These are phyloP conservation scores for Vidua macroura DNA, from an alignment of 2,113 vertebrate genomes.

Conservation along the genomic window DNA sequence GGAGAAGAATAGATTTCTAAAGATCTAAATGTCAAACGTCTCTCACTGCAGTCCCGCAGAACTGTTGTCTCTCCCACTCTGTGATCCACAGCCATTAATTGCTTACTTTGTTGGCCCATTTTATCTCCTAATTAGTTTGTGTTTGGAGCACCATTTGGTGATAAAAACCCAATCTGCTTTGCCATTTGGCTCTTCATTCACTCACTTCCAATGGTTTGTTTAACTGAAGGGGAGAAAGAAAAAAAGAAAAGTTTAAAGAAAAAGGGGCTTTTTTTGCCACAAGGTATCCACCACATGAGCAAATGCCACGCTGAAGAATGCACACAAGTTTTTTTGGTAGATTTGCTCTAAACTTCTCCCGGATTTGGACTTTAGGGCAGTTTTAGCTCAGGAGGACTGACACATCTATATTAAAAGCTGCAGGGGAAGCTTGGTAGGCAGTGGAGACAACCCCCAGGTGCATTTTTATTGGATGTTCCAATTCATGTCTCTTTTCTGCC, in stretches of 20 bases:
- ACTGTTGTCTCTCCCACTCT: background rate
- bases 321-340: background rate
- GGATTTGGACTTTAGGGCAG: background rate
- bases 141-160: constrained; percentile 39
- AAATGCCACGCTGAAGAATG: background rate
- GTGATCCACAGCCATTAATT: constrained; percentile 23
- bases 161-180: constrained; percentile 46
- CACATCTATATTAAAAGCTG: background rate
- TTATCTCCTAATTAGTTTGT: constrained; percentile 45
- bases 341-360: background rate
- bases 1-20: background rate
- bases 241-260: background rate
- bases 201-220: background rate
- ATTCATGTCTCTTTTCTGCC: background rate
- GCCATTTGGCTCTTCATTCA: constrained; percentile 37
- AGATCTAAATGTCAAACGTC: constrained; percentile 20
- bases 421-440: background rate
- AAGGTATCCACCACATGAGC: background rate
- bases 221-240: background rate
- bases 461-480: background rate
- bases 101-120: constrained; percentile 26
- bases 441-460: background rate
- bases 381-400: background rate
- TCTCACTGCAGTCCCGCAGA: background rate
- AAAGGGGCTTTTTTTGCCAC: background rate